Conservation (phyloP, 1,140 invertebrate species). For the Himalopsyche phryganea region DNA sequence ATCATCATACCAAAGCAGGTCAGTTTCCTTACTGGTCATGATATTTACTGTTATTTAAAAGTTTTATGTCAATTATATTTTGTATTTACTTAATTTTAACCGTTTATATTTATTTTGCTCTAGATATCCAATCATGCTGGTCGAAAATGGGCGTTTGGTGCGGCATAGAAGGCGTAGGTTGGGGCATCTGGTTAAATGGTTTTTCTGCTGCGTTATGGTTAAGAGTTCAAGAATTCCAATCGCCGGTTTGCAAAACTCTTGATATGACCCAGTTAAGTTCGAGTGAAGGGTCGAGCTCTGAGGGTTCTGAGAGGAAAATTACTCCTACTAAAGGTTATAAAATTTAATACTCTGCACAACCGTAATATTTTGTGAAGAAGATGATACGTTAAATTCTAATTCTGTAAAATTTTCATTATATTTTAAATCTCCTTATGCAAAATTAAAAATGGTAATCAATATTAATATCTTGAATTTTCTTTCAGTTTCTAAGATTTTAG, state of each 20-base stretch:
- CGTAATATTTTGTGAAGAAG: no score
- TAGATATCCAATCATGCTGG: conserved; percentile 50
- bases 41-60: no score
- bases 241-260: conserved; percentile 33
- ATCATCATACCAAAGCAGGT: conserved; percentile 14
- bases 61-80: no score
- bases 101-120: no score
- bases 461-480: no score
- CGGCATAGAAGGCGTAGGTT: conserved; percentile 56
- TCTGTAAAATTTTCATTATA: no score
- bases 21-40: no score
- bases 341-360: no score
- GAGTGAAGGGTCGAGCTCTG: conserved; percentile 28
- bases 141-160: conserved; percentile 52
- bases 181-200: conserved; percentile 62
- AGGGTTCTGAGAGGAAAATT: conserved; percentile 38
- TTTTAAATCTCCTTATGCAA: no score
- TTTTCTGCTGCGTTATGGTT: conserved; percentile 61
- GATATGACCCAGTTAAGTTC: conserved; percentile 13
- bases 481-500: conserved; percentile 5
- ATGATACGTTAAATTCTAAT: no score
- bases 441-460: no score
- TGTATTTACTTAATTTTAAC: no score
- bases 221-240: conserved; percentile 31
- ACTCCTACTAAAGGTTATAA: conserved; percentile 11